A percentile compares a stretch with the other conserved stretches of the same genome.
Conservation (phyloP, 1,140 invertebrate genomes). For the Micrasema minimum region DNA sequence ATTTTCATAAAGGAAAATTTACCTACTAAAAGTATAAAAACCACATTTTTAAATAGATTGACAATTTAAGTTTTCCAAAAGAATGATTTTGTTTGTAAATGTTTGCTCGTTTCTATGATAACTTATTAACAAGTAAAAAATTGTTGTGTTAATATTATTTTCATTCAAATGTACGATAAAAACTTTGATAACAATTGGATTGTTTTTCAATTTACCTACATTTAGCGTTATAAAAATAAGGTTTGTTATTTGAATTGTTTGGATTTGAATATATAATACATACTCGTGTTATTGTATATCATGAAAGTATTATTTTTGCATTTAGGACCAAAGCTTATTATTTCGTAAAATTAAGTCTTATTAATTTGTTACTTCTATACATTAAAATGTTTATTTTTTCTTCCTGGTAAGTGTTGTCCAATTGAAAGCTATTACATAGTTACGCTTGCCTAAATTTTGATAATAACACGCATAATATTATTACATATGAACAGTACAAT, state of each 20-base stretch:
- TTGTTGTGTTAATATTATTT: no score
- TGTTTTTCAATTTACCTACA: no score
- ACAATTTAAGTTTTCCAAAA: no score
- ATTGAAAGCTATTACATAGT: conserved; percentile 3
- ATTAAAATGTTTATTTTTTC: conserved; percentile 13
- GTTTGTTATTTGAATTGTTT: conserved; percentile 5
- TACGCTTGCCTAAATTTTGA: conserved; percentile 27
- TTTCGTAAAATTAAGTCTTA: conserved; percentile 24
- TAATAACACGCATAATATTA: neutral
- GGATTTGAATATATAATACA: neutral
- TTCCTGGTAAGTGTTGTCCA: conserved; percentile 1
- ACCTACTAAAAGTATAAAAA: no score
- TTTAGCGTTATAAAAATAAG: neutral
- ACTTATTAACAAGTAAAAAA: no score
- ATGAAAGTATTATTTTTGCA: conserved; percentile 45
- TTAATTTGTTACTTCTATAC: conserved; percentile 25
- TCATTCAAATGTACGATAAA: no score
- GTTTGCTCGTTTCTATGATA: no score
- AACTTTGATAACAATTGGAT: no score
- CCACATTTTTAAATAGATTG: no score
- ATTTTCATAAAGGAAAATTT: no score
- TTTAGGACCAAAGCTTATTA: conserved; percentile 44
- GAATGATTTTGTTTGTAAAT: no score
- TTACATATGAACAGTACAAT: neutral
- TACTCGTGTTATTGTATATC: conserved; percentile 26